These are phyloP conservation scores for Hyperoplus immaculatus DNA, from an alignment of 2,797 vertebrate species.

Conservation along the genomic window DNA sequence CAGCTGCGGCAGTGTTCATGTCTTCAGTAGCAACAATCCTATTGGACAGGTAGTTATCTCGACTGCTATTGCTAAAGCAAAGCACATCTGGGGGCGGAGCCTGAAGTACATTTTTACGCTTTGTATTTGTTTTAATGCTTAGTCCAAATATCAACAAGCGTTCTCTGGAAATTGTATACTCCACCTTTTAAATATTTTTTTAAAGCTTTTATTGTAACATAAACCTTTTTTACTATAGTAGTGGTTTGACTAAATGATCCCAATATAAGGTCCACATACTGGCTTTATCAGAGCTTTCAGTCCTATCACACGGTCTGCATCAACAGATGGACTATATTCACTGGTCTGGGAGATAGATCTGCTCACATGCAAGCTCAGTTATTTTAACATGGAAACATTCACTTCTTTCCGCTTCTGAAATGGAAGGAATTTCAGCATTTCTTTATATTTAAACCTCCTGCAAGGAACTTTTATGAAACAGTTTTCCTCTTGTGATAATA, in stretches of 20 bases:
- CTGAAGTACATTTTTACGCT: too few relatives aligned
- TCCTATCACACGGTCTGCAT: not conserved
- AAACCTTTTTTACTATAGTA: too few relatives aligned
- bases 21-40: too few relatives aligned
- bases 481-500: too few relatives aligned
- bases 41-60: too few relatives aligned
- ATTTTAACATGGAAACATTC: constrained; percentile 6
- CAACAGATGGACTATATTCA: not conserved
- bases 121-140: too few relatives aligned
- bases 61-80: too few relatives aligned
- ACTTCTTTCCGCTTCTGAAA: not conserved
- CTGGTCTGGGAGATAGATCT: constrained; percentile 21
- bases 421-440: constrained; percentile 1
- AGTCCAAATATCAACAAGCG: too few relatives aligned
- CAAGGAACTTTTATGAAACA: too few relatives aligned
- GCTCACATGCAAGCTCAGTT: not conserved
- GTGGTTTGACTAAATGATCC: not conserved
- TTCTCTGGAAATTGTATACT: too few relatives aligned
- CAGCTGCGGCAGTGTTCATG: too few relatives aligned
- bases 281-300: not conserved
- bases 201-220: constrained; percentile 8
- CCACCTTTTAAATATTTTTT: not conserved
- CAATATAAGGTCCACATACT: not conserved
- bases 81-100: too few relatives aligned
- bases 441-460: constrained; percentile 23